These are phyloP conservation scores for Chymomyza procnemis DNA, from an alignment of 2,888 invertebrate genomes.

Conservation along the genomic window DNA sequence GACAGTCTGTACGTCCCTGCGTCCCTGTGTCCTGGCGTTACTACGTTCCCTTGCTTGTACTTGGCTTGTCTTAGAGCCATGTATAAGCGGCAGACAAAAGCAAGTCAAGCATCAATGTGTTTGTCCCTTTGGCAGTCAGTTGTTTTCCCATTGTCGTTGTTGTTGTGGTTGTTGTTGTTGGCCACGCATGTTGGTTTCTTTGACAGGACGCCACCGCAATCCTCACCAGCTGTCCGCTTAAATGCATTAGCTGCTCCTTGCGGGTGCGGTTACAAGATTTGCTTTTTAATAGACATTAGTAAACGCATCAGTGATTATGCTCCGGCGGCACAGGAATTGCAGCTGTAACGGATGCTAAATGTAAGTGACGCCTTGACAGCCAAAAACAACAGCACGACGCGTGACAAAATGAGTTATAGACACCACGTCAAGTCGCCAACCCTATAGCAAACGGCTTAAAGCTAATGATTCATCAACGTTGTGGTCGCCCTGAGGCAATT, in stretches of 20 bases:
- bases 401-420: slow-evolving; percentile 65
- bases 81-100: slow-evolving; percentile 48
- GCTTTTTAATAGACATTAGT: slow-evolving; percentile 70
- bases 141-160: too few relatives aligned
- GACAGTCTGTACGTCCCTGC: not conserved
- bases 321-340: slow-evolving; percentile 47
- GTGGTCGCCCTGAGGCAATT: slow-evolving; percentile 54
- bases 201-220: slow-evolving; percentile 62
- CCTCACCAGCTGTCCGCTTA: slow-evolving; percentile 65
- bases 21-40: not conserved
- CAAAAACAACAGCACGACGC: slow-evolving; percentile 38
- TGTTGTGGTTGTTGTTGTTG: slow-evolving; percentile 2
- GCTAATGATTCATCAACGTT: slow-evolving; percentile 36
- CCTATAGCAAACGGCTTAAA: slow-evolving; percentile 27
- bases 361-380: slow-evolving; percentile 61
- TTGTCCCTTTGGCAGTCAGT: slow-evolving; percentile 54
- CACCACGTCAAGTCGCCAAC: slow-evolving; percentile 23
- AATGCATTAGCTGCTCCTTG: slow-evolving; percentile 56
- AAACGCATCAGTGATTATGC: slow-evolving; percentile 67
- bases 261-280: slow-evolving; percentile 8
- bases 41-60: slow-evolving; percentile 27
- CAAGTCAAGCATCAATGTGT: slow-evolving; percentile 64
- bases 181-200: slow-evolving; percentile 62
- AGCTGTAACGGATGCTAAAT: slow-evolving; percentile 72
- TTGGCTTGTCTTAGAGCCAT: slow-evolving; percentile 13